Evolutionary conservation across 2,888 invertebrate genomes (phyloP), one percentile per base, ranked within the genome.

Genomic region (Agrypnus murinus): DNA sequence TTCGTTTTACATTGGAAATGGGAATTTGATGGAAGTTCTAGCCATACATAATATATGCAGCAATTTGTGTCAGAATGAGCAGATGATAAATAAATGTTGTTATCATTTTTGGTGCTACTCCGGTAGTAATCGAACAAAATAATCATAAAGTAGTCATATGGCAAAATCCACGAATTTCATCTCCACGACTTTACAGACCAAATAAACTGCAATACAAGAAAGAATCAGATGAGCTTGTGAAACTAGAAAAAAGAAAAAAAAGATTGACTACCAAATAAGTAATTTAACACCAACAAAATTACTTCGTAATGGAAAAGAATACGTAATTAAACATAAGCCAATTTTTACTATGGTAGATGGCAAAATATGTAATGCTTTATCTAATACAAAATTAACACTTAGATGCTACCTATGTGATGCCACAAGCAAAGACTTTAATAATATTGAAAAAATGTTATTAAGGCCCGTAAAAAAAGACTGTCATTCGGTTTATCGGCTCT

Each of bases 371-470:
- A 82, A 83, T 76, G 81, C 81, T 45, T 77, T 77, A 4, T 78
- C 80, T 14, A 71, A 78, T 36, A 82, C 80, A n/a, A 67, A 65
- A 46, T 82, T 79, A 10, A 78, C 80, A 10, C 78, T 76, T 77
- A 77, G 75, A 34, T 84, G 82, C 63, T 82, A 81, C 64, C 79
- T 83, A 19, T 81, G 81, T 65, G 77, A 78, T 15, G 69, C 71
- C 43, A 84, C 82, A 38, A 81, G 81, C 6, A 82, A 80, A 74
- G 75, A 80, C 40, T 82, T 82, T 65, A 83, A 83, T 79, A 50
- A 72, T 69, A 59, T 79, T 32, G 10, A 7, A 10, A n/a, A 10
- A 46, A 32, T 45, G n/a, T 4, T 8, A 12, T 12, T n/a, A n/a
- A 9, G 1, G 0, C 43, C 36, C 4, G 17, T 31, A 17, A 17